Conservation (phyloP, 2,888 invertebrate species). For the Rotaria magnacalcarata region DNA sequence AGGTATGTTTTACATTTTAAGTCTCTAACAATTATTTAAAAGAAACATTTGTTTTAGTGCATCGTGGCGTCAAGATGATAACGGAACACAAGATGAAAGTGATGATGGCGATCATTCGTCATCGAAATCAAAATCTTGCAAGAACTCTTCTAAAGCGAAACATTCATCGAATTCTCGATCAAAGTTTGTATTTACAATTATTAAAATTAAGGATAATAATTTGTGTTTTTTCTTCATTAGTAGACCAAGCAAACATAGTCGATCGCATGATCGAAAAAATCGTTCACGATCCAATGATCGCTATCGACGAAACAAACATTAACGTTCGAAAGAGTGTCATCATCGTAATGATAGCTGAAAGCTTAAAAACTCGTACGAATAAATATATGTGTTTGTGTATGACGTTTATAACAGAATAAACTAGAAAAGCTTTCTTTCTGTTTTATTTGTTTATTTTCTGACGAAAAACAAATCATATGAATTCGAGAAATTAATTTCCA, state of each 20-base stretch:
- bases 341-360: background rate
- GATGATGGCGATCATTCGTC: background rate
- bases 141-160: background rate
- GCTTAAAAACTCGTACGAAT: background rate
- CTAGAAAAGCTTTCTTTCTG: background rate
- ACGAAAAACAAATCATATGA: background rate
- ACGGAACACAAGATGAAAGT: background rate
- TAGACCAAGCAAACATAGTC: background rate
- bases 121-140: background rate
- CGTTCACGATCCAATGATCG: background rate
- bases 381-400: background rate
- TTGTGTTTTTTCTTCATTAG: background rate
- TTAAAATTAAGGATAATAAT: background rate
- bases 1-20: background rate
- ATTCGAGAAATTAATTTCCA: too few species aligned
- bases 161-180: background rate
- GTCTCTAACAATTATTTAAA: background rate
- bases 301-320: background rate
- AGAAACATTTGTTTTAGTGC: background rate
- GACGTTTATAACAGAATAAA: background rate
- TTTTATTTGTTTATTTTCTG: background rate
- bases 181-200: background rate
- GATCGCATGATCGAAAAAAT: background rate
- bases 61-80: background rate
- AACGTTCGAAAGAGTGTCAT: background rate